Conservation (phyloP, 2,797 vertebrate genomes). For the Lepus oiostolus region DNA sequence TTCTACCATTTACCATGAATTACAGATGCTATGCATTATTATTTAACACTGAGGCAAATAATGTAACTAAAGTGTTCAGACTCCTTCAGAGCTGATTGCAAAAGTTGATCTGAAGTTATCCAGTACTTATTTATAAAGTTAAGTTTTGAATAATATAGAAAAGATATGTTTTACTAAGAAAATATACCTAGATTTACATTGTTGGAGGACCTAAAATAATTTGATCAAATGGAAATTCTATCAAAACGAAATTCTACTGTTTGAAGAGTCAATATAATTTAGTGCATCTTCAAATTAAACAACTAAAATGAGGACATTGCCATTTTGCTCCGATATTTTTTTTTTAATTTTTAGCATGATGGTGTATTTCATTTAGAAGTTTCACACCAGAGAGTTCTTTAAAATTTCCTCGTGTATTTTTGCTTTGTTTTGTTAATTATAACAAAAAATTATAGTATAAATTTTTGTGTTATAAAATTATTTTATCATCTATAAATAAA, state of each 20-base stretch:
- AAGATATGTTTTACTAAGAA: not conserved
- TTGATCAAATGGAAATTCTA: not conserved
- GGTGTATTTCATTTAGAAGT: constrained; percentile 39
- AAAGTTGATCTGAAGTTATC: not conserved
- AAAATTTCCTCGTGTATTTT: constrained; percentile 60
- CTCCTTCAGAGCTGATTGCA: not conserved
- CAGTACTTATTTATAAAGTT: constrained; percentile 26
- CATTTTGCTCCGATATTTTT: not conserved
- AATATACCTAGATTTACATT: not conserved
- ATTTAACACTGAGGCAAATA: not conserved
- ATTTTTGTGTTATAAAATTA: not conserved
- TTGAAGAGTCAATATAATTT: not conserved
- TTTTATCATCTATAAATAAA: not conserved
- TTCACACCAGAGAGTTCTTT: constrained; percentile 33
- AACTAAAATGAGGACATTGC: not conserved
- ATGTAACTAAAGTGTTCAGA: not conserved
- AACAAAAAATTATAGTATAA: not conserved
- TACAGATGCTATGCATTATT: not conserved
- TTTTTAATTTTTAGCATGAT: constrained; percentile 29
- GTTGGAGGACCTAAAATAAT: not conserved
- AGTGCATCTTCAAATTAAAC: not conserved
- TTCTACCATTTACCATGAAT: not conserved
- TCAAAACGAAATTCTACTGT: not conserved
- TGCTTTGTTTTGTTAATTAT: constrained; percentile 48
- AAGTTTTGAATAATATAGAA: not conserved